These are phyloP conservation scores for Apamea sordens DNA, from an alignment of 2,888 invertebrate genomes.

Conservation along the genomic window DNA sequence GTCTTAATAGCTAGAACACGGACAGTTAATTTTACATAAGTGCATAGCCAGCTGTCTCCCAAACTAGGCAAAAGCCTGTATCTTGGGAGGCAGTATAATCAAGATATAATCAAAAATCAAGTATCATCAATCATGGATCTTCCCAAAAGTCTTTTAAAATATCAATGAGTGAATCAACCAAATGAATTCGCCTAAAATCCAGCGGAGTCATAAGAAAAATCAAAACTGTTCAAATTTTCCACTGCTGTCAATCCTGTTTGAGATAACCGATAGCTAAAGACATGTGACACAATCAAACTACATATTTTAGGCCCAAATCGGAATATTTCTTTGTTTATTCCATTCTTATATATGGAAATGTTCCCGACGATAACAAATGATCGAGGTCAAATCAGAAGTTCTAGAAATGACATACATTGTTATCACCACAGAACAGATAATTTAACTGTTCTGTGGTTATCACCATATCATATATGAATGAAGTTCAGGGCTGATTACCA, in stretches of 20 bases:
- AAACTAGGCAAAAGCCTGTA: too few species aligned
- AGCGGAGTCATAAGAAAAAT: slow-evolving; percentile 14
- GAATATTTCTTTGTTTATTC: slow-evolving; percentile 35
- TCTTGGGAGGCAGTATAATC: too few species aligned
- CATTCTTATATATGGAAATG: slow-evolving; percentile 28
- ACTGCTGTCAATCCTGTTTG: slow-evolving; percentile 61
- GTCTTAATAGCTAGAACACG: too few species aligned
- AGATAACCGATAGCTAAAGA: slow-evolving; percentile 45
- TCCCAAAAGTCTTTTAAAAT: neutral
- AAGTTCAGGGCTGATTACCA: neutral
- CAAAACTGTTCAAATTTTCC: slow-evolving; percentile 61
- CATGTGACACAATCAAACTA: slow-evolving; percentile 33
- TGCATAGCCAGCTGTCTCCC: too few species aligned
- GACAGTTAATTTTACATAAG: too few species aligned
- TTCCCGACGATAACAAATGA: slow-evolving; percentile 48
- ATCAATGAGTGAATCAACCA: neutral
- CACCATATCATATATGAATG: neutral
- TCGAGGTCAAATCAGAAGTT: slow-evolving; percentile 17
- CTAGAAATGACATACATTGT: slow-evolving; percentile 5
- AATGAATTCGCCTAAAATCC: neutral
- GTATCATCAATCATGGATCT: too few species aligned
- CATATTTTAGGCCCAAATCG: slow-evolving; percentile 29
- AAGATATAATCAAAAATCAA: too few species aligned
- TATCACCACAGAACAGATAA: slow-evolving; percentile 1
- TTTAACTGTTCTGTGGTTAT: too few species aligned